A percentile compares a stretch with the other conserved stretches of the same genome.
Conservation (phyloP, 2,113 vertebrate species). For the Pseudorectes ferrugineus region DNA sequence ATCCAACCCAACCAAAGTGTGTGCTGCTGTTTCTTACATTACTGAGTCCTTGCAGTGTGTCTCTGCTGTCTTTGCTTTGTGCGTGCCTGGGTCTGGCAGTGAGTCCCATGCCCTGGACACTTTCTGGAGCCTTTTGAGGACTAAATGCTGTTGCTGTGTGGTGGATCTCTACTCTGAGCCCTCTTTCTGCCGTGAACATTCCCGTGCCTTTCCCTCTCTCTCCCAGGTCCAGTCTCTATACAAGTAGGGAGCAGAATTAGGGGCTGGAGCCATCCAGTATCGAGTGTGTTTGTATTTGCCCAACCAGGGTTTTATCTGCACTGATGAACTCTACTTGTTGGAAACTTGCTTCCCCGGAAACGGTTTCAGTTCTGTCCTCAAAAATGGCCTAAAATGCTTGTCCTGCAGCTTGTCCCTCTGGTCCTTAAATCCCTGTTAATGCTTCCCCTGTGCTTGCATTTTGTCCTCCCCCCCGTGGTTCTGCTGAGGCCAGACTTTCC, state of each 20-base stretch:
- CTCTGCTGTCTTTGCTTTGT: not conserved
- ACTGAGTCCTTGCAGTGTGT: not conserved
- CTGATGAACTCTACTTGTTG: not conserved
- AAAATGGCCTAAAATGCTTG: not conserved
- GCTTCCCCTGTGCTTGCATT: not conserved
- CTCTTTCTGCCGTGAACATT: not conserved
- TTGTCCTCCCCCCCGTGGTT: rapidly evolving
- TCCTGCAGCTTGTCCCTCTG: not conserved
- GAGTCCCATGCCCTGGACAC: not conserved
- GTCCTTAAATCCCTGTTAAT: not conserved
- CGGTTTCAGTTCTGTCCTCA: not conserved
- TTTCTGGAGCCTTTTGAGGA: not conserved
- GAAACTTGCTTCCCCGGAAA: not conserved
- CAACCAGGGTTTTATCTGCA: not conserved
- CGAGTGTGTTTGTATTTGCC: rapidly evolving
- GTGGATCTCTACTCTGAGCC: not conserved
- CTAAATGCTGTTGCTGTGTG: not conserved
- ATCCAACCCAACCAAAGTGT: not conserved
- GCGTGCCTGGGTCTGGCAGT: rapidly evolving
- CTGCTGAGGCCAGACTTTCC: not conserved
- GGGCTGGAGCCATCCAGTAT: not conserved
- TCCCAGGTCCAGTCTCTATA: rapidly evolving
- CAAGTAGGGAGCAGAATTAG: not conserved
- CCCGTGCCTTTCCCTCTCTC: not conserved
- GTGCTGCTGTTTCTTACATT: not conserved